Evolutionary conservation across 37 sponge, comb jelly and placozoan genomes (phyloP).

Genomic region (Ianthella basta): DNA sequence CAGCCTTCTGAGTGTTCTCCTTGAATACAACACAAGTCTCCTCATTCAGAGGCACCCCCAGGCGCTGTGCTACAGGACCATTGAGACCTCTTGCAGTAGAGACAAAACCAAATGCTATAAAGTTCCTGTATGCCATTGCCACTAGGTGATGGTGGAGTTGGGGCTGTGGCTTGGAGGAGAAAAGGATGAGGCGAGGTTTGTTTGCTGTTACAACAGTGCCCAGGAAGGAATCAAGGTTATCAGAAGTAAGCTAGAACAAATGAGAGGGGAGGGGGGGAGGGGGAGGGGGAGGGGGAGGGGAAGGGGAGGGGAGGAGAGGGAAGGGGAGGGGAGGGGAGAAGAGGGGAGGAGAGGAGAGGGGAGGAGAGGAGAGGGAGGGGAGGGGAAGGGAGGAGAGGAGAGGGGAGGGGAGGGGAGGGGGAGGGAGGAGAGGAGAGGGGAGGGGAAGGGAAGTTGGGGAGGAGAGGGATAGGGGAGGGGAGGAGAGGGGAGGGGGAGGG

Average conservation of each 20-base stretch:
- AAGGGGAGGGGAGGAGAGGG: slow-evolving; percentile 24
- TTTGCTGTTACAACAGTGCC: slow-evolving; percentile 37
- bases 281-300: too few relatives aligned
- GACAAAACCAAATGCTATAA: slow-evolving; percentile 44
- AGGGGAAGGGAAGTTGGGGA: background rate
- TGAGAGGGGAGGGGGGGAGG: background rate
- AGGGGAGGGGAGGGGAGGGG: too few relatives aligned
- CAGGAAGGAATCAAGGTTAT: slow-evolving; percentile 28
- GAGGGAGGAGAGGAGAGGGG: too few relatives aligned
- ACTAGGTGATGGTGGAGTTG: slow-evolving; percentile 38
- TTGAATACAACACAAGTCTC: background rate
- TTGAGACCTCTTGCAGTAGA: background rate
- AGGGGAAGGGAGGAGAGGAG: background rate
- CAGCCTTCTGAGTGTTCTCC: background rate
- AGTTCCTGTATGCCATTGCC: slow-evolving; percentile 38
- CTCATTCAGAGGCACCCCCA: too few relatives aligned
- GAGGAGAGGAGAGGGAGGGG: background rate
- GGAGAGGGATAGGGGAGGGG: background rate
- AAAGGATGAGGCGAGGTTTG: slow-evolving; percentile 42
- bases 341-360: background rate
- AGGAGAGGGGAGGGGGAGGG: background rate
- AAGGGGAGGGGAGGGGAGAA: background rate
- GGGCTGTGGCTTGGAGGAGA: slow-evolving; percentile 43
- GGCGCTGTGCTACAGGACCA: too few relatives aligned
- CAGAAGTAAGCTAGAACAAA: slow-evolving; percentile 17